A percentile compares a stretch with the other conserved stretches of the same genome.
Evolutionary conservation across 1,140 invertebrate genomes (phyloP).

Genomic region (Arion vulgaris): DNA sequence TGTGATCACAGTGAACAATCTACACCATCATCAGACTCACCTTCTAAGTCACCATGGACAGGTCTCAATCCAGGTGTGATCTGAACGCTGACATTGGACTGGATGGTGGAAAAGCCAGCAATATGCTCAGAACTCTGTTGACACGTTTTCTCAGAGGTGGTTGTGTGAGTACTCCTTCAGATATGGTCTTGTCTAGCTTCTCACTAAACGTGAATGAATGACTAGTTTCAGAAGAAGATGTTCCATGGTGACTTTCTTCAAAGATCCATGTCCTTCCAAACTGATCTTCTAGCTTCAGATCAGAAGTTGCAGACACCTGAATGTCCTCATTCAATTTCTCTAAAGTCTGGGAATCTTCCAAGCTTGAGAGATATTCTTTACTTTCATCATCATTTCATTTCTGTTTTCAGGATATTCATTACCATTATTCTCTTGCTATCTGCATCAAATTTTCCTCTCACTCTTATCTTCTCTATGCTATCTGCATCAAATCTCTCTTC

Average conservation of each 20-base stretch:
- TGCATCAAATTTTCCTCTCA: no score
- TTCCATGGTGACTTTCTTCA: neutral
- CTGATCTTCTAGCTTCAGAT: neutral
- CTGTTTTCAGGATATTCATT: no score
- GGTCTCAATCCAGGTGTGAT: neutral
- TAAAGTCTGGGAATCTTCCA: no score
- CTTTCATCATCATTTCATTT: neutral
- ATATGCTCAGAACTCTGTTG: neutral
- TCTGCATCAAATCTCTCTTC: no score
- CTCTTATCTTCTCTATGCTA: neutral
- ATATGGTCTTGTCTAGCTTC: neutral
- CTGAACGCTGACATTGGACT: neutral
- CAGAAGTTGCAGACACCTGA: neutral
- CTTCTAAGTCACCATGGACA: constrained; percentile 2
- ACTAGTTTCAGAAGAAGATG: neutral
- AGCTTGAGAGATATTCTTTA: neutral
- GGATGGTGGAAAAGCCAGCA: neutral
- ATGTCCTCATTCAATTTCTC: neutral
- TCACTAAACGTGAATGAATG: neutral
- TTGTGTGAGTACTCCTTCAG: neutral
- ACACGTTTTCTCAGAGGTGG: neutral
- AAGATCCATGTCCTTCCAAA: neutral
- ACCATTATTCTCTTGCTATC: no score
- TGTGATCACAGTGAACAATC: no score
- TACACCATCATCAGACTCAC: constrained; percentile 35